Conservation (phyloP, 2,797 vertebrate species). For the Hippocampus kuda region DNA sequence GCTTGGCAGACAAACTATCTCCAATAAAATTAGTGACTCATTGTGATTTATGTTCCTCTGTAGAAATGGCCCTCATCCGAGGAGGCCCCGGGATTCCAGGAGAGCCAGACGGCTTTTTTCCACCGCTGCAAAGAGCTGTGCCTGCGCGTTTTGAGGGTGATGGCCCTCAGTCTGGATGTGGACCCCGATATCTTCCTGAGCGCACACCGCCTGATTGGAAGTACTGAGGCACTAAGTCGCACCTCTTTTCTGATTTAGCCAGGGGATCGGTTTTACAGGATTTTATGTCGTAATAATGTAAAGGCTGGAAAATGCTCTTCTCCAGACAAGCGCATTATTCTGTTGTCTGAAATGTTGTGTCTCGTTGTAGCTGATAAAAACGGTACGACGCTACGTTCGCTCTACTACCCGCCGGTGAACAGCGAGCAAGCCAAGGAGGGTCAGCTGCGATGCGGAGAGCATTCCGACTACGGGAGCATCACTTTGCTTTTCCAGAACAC, state of each 20-base stretch:
- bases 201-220: constrained; percentile 52
- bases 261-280: no score
- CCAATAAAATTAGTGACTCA: neutral
- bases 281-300: neutral
- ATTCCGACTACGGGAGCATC: constrained; percentile 70
- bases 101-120: constrained; percentile 51
- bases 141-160: constrained; percentile 54
- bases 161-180: constrained; percentile 58
- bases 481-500: constrained; percentile 63
- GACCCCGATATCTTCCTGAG: constrained; percentile 55
- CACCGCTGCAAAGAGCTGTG: constrained; percentile 58
- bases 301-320: neutral
- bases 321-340: neutral
- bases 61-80: constrained; percentile 60
- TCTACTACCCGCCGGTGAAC: constrained; percentile 60
- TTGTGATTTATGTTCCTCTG: constrained; percentile 2
- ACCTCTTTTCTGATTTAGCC: neutral
- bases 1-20: neutral
- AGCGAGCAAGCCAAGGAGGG: constrained; percentile 37
- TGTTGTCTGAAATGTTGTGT: constrained; percentile 30
- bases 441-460: constrained; percentile 69
- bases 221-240: constrained; percentile 35
- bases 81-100: constrained; percentile 33
- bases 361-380: constrained; percentile 45
- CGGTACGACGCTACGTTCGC: constrained; percentile 50